Evolutionary conservation across 1,140 invertebrate genomes (phyloP).

Genomic region (Drosophila elegans): DNA sequence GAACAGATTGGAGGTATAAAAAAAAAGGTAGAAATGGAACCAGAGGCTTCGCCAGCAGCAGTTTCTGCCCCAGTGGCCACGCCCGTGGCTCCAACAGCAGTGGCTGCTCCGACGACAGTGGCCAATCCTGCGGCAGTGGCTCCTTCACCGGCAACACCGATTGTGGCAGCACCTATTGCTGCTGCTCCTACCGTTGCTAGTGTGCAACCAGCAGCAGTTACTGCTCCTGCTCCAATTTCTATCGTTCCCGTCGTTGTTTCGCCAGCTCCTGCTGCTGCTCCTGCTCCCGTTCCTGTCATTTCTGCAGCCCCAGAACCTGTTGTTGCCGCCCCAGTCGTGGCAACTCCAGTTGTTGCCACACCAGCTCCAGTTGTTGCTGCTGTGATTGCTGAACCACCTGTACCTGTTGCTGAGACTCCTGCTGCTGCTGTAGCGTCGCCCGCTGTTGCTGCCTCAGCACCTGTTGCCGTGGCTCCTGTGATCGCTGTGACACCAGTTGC

Average conservation of each 20-base stretch:
- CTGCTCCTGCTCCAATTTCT: not conserved
- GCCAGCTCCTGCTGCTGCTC: not conserved
- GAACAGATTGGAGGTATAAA: not conserved
- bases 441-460: not conserved
- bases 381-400: not conserved
- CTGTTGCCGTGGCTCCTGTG: not conserved
- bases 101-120: not conserved
- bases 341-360: not conserved
- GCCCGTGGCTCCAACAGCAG: not conserved
- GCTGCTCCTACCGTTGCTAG: not conserved
- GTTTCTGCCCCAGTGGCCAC: not conserved
- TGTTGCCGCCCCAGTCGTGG: not conserved
- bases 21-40: constrained; percentile 5
- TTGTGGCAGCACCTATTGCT: not conserved
- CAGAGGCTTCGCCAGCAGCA: constrained; percentile 8
- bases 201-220: not conserved
- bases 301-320: not conserved
- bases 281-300: not conserved
- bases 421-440: not conserved
- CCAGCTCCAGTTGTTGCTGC: not conserved
- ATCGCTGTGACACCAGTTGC: not conserved
- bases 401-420: not conserved
- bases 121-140: not conserved
- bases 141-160: not conserved
- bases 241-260: not conserved